A percentile compares a stretch with the other conserved stretches of the same genome.
phyloP scores from a whole-genome alignment of 1,140 invertebrate species.

The Portunus trituberculatus region DNA sequence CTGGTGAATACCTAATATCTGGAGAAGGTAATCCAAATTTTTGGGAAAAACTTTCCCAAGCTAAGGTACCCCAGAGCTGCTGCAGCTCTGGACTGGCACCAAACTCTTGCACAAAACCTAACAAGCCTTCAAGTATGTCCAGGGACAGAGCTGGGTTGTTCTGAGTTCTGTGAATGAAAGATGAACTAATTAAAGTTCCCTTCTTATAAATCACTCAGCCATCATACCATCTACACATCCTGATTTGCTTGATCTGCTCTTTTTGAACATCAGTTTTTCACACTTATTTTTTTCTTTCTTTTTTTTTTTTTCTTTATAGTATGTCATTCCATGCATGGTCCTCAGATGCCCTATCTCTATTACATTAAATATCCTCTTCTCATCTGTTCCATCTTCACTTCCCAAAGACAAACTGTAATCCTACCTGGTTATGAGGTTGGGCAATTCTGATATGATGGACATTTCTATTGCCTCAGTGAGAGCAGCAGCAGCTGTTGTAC shows the following conservation, averaged over 20 bases:
- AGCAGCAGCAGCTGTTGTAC: too few relatives aligned
- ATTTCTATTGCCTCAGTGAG: not conserved
- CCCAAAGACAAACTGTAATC: not conserved
- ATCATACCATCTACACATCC: too few relatives aligned
- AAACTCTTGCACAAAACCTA: conserved; percentile 5
- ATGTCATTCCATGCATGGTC: not conserved
- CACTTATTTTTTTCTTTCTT: too few relatives aligned
- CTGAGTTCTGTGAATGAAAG: not conserved
- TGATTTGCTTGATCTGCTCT: too few relatives aligned
- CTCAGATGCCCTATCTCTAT: not conserved
- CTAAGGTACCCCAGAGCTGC: not conserved
- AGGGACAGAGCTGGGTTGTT: not conserved
- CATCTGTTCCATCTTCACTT: not conserved
- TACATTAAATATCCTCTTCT: not conserved
- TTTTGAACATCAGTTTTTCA: too few relatives aligned
- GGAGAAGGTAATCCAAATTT: conserved; percentile 12
- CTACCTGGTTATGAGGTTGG: conserved; percentile 1
- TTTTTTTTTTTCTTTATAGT: not conserved
- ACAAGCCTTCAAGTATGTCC: not conserved
- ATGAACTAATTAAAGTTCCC: too few relatives aligned
- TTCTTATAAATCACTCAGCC: too few relatives aligned
- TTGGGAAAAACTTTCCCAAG: not conserved
- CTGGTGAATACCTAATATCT: not conserved
- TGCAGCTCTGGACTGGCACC: not conserved
- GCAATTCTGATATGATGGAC: not conserved